These are phyloP conservation scores for Dendrolimus kikuchii DNA, from an alignment of 1,140 invertebrate genomes.

Conservation along the genomic window DNA sequence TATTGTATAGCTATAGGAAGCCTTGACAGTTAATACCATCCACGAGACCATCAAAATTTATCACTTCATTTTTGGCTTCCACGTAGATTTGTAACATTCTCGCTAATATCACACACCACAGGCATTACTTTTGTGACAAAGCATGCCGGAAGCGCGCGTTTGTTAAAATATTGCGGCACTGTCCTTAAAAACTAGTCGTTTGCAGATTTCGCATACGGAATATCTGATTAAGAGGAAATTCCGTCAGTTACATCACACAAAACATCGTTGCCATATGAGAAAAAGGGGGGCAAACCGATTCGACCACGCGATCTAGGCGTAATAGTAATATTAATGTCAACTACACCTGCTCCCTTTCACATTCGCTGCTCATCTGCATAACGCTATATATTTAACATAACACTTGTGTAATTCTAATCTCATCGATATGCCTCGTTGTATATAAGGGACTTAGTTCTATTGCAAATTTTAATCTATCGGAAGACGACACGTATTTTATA, in stretches of 20 bases:
- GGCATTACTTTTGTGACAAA: background rate
- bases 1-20: no score
- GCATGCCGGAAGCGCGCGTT: constrained; percentile 24
- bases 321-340: background rate
- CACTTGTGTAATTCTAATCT: no score
- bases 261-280: constrained; percentile 18
- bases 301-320: constrained; percentile 5
- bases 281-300: constrained; percentile 23
- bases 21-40: no score
- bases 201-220: constrained; percentile 44
- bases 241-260: constrained; percentile 34
- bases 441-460: no score
- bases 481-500: no score
- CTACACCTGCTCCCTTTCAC: background rate
- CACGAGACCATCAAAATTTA: no score
- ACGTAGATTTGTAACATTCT: no score
- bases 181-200: constrained; percentile 44
- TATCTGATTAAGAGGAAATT: constrained; percentile 43
- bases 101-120: background rate
- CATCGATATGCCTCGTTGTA: no score
- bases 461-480: no score
- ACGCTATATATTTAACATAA: no score
- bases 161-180: constrained; percentile 29
- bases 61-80: no score
- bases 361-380: no score